Percentiles rank a stretch among this genome's conserved stretches.
These are phyloP conservation scores for Chrysemys picta DNA, from an alignment of 2,113 vertebrate genomes.

Conservation along the genomic window DNA sequence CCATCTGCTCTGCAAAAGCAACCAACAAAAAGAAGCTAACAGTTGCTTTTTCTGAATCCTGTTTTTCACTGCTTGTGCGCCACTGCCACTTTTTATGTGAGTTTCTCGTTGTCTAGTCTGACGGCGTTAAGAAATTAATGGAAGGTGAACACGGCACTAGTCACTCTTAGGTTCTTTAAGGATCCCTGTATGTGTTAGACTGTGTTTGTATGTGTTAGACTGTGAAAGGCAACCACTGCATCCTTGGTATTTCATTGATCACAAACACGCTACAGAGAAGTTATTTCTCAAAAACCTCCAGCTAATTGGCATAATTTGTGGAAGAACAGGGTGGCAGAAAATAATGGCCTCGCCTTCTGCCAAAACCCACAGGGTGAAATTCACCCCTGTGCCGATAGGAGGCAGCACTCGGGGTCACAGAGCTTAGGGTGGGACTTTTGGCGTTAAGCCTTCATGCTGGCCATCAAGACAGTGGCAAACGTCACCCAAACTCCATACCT, in stretches of 20 bases:
- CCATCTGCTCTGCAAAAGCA: conserved; percentile 26
- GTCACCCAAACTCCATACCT: background rate
- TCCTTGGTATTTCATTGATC: background rate
- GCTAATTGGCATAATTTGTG: background rate
- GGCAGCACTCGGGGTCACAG: background rate
- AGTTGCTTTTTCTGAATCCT: background rate
- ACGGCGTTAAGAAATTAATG: background rate
- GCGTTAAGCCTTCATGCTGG: background rate
- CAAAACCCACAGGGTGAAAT: background rate
- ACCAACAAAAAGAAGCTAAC: conserved; percentile 16
- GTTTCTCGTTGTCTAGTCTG: background rate
- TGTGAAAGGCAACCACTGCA: background rate
- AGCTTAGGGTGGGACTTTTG: background rate
- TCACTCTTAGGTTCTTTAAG: background rate
- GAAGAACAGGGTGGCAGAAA: background rate
- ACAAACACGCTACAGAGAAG: background rate
- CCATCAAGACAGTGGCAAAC: accelerated
- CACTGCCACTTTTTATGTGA: background rate
- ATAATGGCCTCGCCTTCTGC: background rate
- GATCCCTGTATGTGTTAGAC: background rate
- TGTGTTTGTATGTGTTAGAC: accelerated
- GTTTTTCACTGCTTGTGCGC: background rate
- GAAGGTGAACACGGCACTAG: accelerated
- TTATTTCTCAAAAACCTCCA: background rate
- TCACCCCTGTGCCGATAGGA: background rate